Conservation (phyloP, 2,888 invertebrate species). For the Choristoneura rosaceana region DNA sequence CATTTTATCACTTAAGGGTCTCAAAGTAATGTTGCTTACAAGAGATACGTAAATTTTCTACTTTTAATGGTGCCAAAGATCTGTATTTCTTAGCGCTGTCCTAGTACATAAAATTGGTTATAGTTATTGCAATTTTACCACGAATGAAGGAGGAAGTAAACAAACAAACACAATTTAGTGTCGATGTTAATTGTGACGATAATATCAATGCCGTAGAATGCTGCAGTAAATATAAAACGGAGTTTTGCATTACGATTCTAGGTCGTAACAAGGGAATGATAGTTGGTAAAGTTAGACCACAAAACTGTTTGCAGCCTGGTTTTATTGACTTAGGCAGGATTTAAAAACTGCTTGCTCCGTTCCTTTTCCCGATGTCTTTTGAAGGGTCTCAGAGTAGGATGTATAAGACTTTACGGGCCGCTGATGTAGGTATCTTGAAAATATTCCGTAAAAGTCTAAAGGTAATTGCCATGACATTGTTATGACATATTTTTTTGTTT, state of each 20-base stretch:
- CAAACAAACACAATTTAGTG: conserved; percentile 24
- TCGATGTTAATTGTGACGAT: conserved; percentile 16
- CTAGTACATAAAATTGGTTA: background rate
- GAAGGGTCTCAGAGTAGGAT: background rate
- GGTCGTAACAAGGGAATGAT: conserved; percentile 3
- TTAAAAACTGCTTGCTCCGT: background rate
- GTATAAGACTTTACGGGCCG: background rate
- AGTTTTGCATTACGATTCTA: conserved; percentile 10
- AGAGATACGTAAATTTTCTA: too few relatives aligned
- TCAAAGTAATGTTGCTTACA: too few relatives aligned
- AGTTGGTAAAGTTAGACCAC: conserved; percentile 22
- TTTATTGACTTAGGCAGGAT: background rate
- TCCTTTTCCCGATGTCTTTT: background rate
- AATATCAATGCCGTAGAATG: conserved; percentile 25
- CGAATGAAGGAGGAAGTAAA: background rate
- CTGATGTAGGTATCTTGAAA: background rate
- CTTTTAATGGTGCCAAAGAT: background rate
- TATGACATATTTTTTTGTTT: too few relatives aligned
- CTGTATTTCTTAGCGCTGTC: background rate
- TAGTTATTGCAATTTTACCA: background rate
- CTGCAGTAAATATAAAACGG: conserved; percentile 17
- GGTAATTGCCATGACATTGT: too few relatives aligned
- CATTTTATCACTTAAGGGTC: too few relatives aligned
- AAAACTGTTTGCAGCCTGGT: background rate
- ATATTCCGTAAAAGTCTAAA: background rate